Conservation (phyloP, 2,888 invertebrate species). For the Perithous albicinctus region DNA sequence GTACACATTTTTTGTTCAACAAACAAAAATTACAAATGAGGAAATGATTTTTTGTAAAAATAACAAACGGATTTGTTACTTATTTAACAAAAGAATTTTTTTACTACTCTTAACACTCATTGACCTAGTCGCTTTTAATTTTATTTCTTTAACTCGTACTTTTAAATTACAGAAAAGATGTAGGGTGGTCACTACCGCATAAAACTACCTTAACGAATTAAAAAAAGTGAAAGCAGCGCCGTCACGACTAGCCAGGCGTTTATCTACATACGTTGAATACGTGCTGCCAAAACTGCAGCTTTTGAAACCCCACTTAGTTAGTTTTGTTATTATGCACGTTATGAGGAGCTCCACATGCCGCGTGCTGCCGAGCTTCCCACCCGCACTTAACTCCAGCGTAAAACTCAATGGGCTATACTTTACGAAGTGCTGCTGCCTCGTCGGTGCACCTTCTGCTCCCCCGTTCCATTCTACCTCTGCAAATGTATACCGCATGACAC, state of each 20-base stretch:
- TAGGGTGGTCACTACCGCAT: too few relatives aligned
- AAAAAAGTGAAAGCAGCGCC: background rate
- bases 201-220: constrained; percentile 38
- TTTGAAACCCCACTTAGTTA: background rate
- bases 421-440: constrained; percentile 7
- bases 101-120: too few relatives aligned
- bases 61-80: too few relatives aligned
- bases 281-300: constrained; percentile 5
- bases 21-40: too few relatives aligned
- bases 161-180: too few relatives aligned
- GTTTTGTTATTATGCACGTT: background rate
- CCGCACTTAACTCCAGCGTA: constrained; percentile 41
- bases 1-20: too few relatives aligned
- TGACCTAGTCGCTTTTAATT: too few relatives aligned
- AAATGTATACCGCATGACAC: background rate
- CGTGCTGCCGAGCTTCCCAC: constrained; percentile 27
- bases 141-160: too few relatives aligned
- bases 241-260: background rate
- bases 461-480: background rate
- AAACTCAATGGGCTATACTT: constrained; percentile 42
- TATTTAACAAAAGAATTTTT: too few relatives aligned
- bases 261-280: constrained; percentile 7
- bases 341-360: background rate
- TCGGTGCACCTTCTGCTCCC: background rate
- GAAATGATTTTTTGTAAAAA: too few relatives aligned